A percentile compares a stretch with the other conserved stretches of the same genome.
phyloP scores from a whole-genome alignment of 2,797 vertebrate genomes.

The Pagetopsis macropterus region DNA sequence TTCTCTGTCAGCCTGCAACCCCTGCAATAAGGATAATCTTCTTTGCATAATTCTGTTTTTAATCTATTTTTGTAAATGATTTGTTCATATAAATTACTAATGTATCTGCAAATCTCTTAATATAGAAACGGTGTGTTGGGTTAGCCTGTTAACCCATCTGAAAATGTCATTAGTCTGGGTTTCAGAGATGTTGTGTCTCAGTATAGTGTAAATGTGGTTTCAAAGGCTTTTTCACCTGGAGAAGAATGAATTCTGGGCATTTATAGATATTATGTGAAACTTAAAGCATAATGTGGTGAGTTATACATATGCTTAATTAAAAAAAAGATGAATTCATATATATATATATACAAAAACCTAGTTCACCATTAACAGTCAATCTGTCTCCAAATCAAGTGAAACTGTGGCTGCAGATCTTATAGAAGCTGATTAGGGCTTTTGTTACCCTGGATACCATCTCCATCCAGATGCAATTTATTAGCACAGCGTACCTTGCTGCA shows the following conservation, averaged over 20 bases:
- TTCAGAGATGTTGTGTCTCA: slow-evolving; percentile 39
- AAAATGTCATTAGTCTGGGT: slow-evolving; percentile 39
- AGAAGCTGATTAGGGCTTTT: slow-evolving; percentile 62
- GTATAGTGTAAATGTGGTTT: slow-evolving; percentile 21
- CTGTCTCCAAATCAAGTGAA: slow-evolving; percentile 28
- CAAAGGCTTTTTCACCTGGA: slow-evolving; percentile 8
- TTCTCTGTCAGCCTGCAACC: slow-evolving; percentile 29
- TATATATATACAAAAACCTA: slow-evolving; percentile 5
- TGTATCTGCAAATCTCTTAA: background rate
- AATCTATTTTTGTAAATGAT: slow-evolving; percentile 28
- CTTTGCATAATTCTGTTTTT: slow-evolving; percentile 21
- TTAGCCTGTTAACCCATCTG: slow-evolving; percentile 26
- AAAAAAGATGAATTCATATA: background rate
- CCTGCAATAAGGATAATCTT: slow-evolving; percentile 37
- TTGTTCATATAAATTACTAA: slow-evolving; percentile 33
- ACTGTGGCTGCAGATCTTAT: slow-evolving; percentile 41
- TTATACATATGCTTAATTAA: background rate
- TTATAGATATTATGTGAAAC: background rate
- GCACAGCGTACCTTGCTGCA: slow-evolving; percentile 38
- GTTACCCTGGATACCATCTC: slow-evolving; percentile 77
- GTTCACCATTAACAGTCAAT: slow-evolving; percentile 23
- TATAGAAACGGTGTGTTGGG: slow-evolving; percentile 14
- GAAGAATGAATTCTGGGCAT: slow-evolving; percentile 7
- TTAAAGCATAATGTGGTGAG: background rate
- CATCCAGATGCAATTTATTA: slow-evolving; percentile 68